Conservation (phyloP, 2,113 vertebrate genomes). For the Acrocephalus kingi region DNA sequence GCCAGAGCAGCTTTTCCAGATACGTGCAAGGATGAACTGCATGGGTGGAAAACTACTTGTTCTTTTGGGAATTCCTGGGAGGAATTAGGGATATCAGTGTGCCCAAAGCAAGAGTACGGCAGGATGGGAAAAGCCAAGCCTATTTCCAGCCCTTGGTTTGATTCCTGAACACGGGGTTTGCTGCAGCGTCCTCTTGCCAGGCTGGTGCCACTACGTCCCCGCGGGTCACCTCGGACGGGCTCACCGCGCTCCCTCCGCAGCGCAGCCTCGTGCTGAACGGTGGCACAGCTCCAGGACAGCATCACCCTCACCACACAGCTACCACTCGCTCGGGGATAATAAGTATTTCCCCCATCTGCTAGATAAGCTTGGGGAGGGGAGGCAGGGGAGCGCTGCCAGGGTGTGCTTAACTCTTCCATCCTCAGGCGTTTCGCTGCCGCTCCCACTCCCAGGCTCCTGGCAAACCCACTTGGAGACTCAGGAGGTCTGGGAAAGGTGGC, state of each 20-base stretch:
- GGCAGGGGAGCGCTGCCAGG: slow-evolving; percentile 15
- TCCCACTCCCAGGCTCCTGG: not conserved
- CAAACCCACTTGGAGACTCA: not conserved
- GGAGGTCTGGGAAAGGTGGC: not conserved
- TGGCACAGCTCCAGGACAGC: slow-evolving; percentile 28
- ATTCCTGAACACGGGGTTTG: rapidly evolving
- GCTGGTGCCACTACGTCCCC: rapidly evolving
- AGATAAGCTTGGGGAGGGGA: slow-evolving; percentile 4
- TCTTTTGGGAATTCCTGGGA: not conserved
- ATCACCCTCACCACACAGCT: not conserved
- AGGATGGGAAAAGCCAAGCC: not conserved
- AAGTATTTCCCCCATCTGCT: slow-evolving; percentile 63
- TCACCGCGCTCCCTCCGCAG: rapidly evolving
- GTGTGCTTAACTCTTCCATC: slow-evolving; percentile 41
- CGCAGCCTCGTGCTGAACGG: not conserved
- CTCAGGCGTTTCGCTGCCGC: not conserved
- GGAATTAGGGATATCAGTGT: not conserved
- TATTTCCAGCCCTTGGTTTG: not conserved
- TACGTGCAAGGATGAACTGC: not conserved
- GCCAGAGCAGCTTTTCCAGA: not conserved
- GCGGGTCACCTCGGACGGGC: rapidly evolving
- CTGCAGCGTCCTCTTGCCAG: not conserved
- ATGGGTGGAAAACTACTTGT: not conserved
- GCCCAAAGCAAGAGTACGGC: not conserved
- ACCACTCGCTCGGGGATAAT: slow-evolving; percentile 30